These are phyloP conservation scores for Synergus laeviventris DNA, from an alignment of 2,888 invertebrate genomes.

Conservation along the genomic window DNA sequence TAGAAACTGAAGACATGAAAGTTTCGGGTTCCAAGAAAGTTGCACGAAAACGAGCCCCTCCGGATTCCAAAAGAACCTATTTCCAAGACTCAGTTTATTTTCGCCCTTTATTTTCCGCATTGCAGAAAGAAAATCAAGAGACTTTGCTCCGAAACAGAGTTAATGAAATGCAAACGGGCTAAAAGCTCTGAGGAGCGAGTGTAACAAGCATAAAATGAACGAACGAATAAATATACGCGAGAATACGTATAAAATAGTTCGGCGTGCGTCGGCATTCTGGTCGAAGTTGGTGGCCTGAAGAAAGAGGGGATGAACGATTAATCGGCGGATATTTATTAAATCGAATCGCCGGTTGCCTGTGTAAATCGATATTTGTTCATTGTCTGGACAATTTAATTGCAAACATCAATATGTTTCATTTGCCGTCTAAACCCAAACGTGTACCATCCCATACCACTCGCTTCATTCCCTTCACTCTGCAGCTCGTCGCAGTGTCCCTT, in stretches of 20 bases:
- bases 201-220: slow-evolving; percentile 64
- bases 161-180: slow-evolving; percentile 70
- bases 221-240: slow-evolving; percentile 59
- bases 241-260: slow-evolving; percentile 58
- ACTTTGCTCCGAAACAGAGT: slow-evolving; percentile 54
- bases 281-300: slow-evolving; percentile 5
- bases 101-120: slow-evolving; percentile 43
- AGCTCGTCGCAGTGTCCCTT: slow-evolving; percentile 22
- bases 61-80: slow-evolving; percentile 2
- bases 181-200: slow-evolving; percentile 40
- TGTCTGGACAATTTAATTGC: slow-evolving; percentile 73
- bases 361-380: slow-evolving; percentile 72
- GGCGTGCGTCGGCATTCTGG: slow-evolving; percentile 41
- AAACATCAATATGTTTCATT: slow-evolving; percentile 71
- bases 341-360: slow-evolving; percentile 61
- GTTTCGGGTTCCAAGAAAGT: background rate
- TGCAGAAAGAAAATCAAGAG: slow-evolving; percentile 52
- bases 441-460: slow-evolving; percentile 35
- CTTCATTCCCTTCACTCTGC: slow-evolving; percentile 29
- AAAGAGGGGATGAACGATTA: slow-evolving; percentile 43
- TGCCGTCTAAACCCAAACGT: slow-evolving; percentile 44
- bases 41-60: background rate
- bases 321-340: slow-evolving; percentile 71
- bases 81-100: background rate
- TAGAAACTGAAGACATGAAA: background rate